These are phyloP conservation scores for Drosophila tsacasi DNA, from an alignment of 1,140 invertebrate genomes.

Conservation along the genomic window DNA sequence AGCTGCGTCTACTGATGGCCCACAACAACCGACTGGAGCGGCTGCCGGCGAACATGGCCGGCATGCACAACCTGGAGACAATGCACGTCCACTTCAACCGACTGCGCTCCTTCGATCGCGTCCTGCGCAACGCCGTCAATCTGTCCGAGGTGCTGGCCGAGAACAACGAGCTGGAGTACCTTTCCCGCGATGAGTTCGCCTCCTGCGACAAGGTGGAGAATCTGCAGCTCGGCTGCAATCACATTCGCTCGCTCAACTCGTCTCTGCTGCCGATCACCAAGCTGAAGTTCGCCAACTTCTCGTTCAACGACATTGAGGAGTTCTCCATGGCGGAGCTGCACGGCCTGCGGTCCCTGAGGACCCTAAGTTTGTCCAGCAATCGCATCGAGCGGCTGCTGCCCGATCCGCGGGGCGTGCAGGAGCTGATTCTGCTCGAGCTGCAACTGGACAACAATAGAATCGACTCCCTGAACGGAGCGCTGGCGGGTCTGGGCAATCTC, in stretches of 20 bases:
- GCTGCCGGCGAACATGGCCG: slow-evolving; percentile 89
- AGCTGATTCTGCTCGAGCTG: slow-evolving; percentile 90
- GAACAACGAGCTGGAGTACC: slow-evolving; percentile 90
- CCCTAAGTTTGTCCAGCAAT: slow-evolving; percentile 91
- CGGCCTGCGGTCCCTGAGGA: slow-evolving; percentile 88
- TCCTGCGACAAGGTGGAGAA: slow-evolving; percentile 89
- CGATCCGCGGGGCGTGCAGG: slow-evolving; percentile 90
- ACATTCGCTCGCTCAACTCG: slow-evolving; percentile 89
- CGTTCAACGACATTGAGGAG: slow-evolving; percentile 90
- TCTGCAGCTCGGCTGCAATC: slow-evolving; percentile 90
- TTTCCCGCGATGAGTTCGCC: slow-evolving; percentile 91
- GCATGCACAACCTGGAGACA: slow-evolving; percentile 88
- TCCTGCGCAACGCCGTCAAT: slow-evolving; percentile 88
- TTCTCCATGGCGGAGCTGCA: slow-evolving; percentile 92
- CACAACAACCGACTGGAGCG: slow-evolving; percentile 89
- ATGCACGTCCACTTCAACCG: slow-evolving; percentile 90
- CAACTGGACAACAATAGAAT: slow-evolving; percentile 90
- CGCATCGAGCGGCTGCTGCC: slow-evolving; percentile 89
- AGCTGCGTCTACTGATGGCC: slow-evolving; percentile 89
- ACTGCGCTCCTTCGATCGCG: slow-evolving; percentile 89
- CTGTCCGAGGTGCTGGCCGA: slow-evolving; percentile 89
- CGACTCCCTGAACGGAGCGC: slow-evolving; percentile 89
- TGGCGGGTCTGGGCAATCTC: slow-evolving; percentile 90
- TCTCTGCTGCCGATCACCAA: slow-evolving; percentile 89
- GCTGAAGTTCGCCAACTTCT: slow-evolving; percentile 90